Base-by-base conservation (phyloP, 2,888 invertebrate species). In the Meloe dianella region DNA sequence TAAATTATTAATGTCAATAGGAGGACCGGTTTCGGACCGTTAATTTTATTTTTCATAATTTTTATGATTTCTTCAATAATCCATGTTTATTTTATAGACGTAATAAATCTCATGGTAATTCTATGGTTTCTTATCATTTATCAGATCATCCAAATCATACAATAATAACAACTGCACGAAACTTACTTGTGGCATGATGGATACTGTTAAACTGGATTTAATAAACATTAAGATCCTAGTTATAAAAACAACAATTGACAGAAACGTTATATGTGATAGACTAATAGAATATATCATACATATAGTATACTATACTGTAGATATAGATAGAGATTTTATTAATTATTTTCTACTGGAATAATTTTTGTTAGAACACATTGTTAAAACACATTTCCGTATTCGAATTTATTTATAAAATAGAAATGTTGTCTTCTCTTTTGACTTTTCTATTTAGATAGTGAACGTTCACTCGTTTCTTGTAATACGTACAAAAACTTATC, bases 71-170 rank as follows among this genome's bases (percentile, higher is more conserved):
- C 14, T 56, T 5, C 24, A 6, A 27, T 56, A 29, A 56, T 56
- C 20, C 56, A 56, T 5, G 14, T 56, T 20, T 27, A 57, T 57
- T 29, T 57, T 20, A 20, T n/a, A n/a, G n/a, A n/a, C n/a, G n/a
- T 10, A 47, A 20, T 47, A 47, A 47, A 47, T 47, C 20, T 51
- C 22, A 51, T 51, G 10, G 22, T 22, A 41, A 41, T 41, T 41
- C 17, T 41, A 22, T 47, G 68, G 59, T 65, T 56, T 61, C 61
- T 65, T 56, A 60, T 63, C 57, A 54, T 57, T 61, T 14, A 32
- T n/a, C n/a, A 57, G 59, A 62, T n/a, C n/a, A n/a, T 47, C 20
- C 41, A 54, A 35, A 56, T 32, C 8, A 38, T n/a, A n/a, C 7
- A 41, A 17, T 41, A n/a, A 41, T 29, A 60, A 27, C 32, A 24